Base-by-base conservation (phyloP, 2,888 invertebrate species). In the Drosophila suboccidentalis region DNA sequence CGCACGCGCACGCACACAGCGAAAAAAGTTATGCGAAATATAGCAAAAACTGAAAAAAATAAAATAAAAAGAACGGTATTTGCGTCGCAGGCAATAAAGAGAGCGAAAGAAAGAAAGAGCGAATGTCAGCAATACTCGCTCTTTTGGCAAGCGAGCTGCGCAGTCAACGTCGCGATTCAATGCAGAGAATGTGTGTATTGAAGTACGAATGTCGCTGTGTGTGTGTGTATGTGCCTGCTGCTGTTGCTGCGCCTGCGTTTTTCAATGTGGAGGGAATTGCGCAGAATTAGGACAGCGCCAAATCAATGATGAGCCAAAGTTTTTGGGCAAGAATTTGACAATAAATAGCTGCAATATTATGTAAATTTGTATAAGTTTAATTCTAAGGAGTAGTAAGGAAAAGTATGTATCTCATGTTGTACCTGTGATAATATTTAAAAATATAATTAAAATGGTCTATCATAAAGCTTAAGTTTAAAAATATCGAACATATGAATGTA, bases 31-130 rank as follows among this genome's bases (percentile, higher is more conserved):
- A 90, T 88, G 87, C 83, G 81, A 89, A 87, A 76, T 69, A 66
- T 73, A 77, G 70, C 66, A 36, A 62, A 66, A 80, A 59, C 29
- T 29, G 29, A 66, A 58, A 19, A 19, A 38, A 62, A 64, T 19
- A 64, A 51, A 65, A 65, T 58, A 55, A 79, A 83, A 90, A 87
- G 80, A 90, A 87, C 82, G 85, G 80, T 82, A 82, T 88, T 90
- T 90, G 84, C 81, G 90, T 82, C 81, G 79, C 90, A 86, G 83
- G 71, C 76, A 70, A 62, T 61, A 43, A 71, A 71, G 50, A 68
- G 68, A 58, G 51, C 17, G 47, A 32, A n/a, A 34, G 50, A 59
- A 66, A 66, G 22, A 26, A 68, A 66, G 69, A 73, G 62, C 57
- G 54, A 15, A 6, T 15, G 15, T 13, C 29, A 58, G 49, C 67